Conservation (phyloP, 2,888 invertebrate genomes). For the Siphlonurus alternatus region DNA sequence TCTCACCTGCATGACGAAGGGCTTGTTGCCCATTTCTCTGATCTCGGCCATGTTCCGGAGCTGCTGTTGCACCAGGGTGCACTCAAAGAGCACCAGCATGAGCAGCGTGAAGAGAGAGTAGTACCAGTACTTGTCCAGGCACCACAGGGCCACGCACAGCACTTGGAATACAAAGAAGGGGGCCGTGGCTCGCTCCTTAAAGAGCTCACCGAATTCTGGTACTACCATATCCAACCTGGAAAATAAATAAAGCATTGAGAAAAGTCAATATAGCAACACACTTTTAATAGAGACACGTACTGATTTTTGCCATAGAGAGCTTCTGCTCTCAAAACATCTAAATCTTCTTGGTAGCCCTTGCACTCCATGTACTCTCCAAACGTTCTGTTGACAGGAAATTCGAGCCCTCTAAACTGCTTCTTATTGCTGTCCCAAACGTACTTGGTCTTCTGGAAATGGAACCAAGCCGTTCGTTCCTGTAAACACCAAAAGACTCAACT, state of each 20-base stretch:
- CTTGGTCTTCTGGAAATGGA: slow-evolving; percentile 95
- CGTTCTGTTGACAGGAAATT: slow-evolving; percentile 63
- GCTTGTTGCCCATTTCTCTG: slow-evolving; percentile 97
- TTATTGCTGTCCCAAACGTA: slow-evolving; percentile 78
- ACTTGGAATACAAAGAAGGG: slow-evolving; percentile 99
- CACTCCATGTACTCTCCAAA: slow-evolving; percentile 60
- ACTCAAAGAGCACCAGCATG: slow-evolving; percentile 94
- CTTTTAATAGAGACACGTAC: slow-evolving; percentile 35
- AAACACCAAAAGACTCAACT: no score
- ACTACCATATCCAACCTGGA: slow-evolving; percentile 61
- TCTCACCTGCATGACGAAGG: slow-evolving; percentile 59
- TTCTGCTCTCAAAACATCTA: slow-evolving; percentile 54
- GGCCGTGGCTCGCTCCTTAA: slow-evolving; percentile 94
- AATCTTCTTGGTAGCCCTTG: slow-evolving; percentile 76
- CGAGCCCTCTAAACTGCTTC: slow-evolving; percentile 60
- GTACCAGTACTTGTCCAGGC: slow-evolving; percentile 97
- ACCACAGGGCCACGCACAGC: slow-evolving; percentile 97
- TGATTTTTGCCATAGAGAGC: slow-evolving; percentile 79
- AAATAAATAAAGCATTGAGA: slow-evolving; percentile 14
- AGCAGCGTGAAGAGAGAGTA: slow-evolving; percentile 91
- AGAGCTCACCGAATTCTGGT: slow-evolving; percentile 91
- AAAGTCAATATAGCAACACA: not conserved
- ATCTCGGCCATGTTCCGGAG: slow-evolving; percentile 97
- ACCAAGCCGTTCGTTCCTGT: slow-evolving; percentile 47
- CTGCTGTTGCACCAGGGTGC: slow-evolving; percentile 96